Evolutionary conservation across 35 echinoderm and acorn worm genomes (phyloP), one percentile per base, ranked within the genome.

Genomic region (Diadema setosum): DNA sequence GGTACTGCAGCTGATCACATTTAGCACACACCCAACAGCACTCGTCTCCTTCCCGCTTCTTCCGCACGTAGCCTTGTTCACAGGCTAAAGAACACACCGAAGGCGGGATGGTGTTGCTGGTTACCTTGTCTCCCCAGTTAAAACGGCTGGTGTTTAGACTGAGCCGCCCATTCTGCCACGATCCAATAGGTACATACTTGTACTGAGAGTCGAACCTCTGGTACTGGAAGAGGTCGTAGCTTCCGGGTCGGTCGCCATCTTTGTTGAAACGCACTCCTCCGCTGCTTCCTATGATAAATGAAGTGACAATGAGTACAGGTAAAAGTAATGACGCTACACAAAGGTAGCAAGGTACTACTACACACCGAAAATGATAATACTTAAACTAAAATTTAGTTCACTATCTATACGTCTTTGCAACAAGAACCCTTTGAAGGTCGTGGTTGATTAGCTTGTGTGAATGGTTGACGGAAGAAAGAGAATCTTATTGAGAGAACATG

Each of bases 11-110:
- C 21, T 48, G 49, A 42, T 91, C 80, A 65, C 96, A 98, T 55
- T 78, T 70, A 39, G 81, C 82, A 39, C 96, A 98, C 5, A 98
- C 85, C 96, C 96, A 98, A 46, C 96, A 98, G 75, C 96, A 98
- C 63, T 92, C 86, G 50, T 91, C 89, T 40, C 84, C 89, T 1
- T 56, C 74, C 11, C 75, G 74, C 48, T 57, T 94, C 59, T 89
- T 50, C 36, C 84, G 91, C 20, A 91, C 87, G 29, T 81, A 17
- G 30, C 90, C 92, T 1, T 42, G 67, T 11, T 35, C 39, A 46
- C 96, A 99, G 11, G 96, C 89, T 33, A 61, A 17, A 14, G 89
- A 56, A 86, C 96, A 99, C 39, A 89, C 88, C 17, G 92, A 94
- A 16, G 39, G 41, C 26, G 93, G 93, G 5, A 81, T 30, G 35